Conservation (phyloP, 2,113 vertebrate genomes). For the Ophiodon elongatus region DNA sequence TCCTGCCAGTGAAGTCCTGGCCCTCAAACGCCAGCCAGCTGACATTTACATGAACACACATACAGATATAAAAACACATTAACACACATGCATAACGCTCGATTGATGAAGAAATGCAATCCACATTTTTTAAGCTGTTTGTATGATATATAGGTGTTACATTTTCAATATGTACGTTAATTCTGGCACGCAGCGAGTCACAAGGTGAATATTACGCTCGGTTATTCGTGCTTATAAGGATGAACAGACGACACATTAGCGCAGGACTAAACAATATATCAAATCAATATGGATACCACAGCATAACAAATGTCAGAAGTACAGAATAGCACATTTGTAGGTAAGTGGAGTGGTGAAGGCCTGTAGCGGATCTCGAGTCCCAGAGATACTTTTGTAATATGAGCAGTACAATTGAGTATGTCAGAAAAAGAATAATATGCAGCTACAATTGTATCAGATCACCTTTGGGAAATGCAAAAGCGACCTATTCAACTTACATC, state of each 20-base stretch:
- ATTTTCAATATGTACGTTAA: neutral
- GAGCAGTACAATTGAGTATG: neutral
- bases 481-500: neutral
- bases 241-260: neutral
- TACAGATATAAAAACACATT: neutral
- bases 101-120: neutral
- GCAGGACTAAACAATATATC: neutral
- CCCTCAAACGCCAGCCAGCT: constrained; percentile 92
- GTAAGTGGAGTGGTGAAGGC: constrained; percentile 20
- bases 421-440: neutral
- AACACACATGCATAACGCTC: neutral
- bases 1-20: constrained; percentile 86
- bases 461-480: constrained; percentile 4
- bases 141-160: neutral
- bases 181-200: neutral
- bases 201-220: neutral
- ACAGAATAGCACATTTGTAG: neutral
- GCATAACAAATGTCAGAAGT: neutral
- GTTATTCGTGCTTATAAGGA: neutral
- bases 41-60: constrained; percentile 45
- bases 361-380: neutral
- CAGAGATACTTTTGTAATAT: constrained; percentile 8
- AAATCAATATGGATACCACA: neutral
- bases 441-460: constrained; percentile 1
- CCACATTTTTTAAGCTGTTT: neutral